Percentiles rank a stretch among this genome's conserved stretches.
phyloP scores from a whole-genome alignment of 2,113 vertebrate species.

The Potamarius usumacintae region DNA sequence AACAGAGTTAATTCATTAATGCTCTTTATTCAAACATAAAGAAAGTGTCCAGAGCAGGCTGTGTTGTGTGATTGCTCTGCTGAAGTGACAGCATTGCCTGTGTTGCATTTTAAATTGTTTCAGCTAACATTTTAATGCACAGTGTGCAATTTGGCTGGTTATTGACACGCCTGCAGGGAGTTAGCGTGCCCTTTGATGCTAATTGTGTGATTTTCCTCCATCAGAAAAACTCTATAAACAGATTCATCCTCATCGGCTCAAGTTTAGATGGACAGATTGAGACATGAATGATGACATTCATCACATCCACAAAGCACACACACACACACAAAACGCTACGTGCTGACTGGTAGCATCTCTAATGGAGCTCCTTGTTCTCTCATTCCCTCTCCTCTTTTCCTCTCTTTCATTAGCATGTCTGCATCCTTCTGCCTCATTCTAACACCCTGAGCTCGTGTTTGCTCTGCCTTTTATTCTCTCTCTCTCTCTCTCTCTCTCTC shows the following conservation, averaged over 20 bases:
- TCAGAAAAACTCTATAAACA: slow-evolving; percentile 5
- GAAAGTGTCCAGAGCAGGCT: background rate
- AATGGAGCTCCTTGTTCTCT: slow-evolving; percentile 18
- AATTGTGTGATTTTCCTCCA: background rate
- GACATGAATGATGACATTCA: slow-evolving; percentile 24
- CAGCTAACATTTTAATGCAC: background rate
- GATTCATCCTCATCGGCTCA: background rate
- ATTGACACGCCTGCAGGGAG: background rate
- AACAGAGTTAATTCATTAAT: background rate
- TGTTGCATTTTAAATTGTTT: background rate
- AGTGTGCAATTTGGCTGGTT: background rate
- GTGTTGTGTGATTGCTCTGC: background rate
- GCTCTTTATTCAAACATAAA: background rate
- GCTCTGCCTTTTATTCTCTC: background rate
- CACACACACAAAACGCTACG: background rate
- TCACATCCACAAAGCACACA: slow-evolving; percentile 13
- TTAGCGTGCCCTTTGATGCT: background rate
- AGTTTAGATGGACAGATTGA: slow-evolving; percentile 1
- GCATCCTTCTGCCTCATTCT: background rate
- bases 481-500: too few relatives aligned
- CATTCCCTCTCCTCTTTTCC: background rate
- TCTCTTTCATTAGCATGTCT: background rate
- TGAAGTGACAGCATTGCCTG: background rate
- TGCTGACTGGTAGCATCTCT: slow-evolving; percentile 1
- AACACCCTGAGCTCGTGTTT: background rate